phyloP scores from a whole-genome alignment of 2,888 invertebrate species.

The Orthosia gracilis region DNA sequence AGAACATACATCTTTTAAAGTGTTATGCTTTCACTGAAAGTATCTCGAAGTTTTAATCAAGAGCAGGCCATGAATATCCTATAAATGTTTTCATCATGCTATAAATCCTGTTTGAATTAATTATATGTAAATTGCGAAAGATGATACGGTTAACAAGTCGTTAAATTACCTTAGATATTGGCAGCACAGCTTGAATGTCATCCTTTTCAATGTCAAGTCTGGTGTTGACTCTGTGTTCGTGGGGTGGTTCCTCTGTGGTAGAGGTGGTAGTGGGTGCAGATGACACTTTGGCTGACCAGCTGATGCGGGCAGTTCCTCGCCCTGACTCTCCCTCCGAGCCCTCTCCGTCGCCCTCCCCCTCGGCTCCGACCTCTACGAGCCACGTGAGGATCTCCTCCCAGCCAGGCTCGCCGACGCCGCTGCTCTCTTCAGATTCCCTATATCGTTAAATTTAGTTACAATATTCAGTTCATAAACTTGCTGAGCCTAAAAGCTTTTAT shows the following conservation, averaged over 20 bases:
- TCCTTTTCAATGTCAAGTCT: constrained; percentile 97
- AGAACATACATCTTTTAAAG: constrained; percentile 54
- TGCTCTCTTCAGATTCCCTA: constrained; percentile 83
- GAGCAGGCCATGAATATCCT: constrained; percentile 47
- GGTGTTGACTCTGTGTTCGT: constrained; percentile 93
- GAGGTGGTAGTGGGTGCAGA: constrained; percentile 77
- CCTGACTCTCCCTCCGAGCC: constrained; percentile 91
- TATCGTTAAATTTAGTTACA: constrained; percentile 47
- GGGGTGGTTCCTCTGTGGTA: constrained; percentile 86
- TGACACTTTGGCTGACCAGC: constrained; percentile 94
- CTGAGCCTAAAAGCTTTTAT: constrained; percentile 67
- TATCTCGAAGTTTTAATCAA: constrained; percentile 60
- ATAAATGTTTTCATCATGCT: constrained; percentile 57
- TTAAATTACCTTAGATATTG: constrained; percentile 96
- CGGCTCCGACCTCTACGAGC: constrained; percentile 97
- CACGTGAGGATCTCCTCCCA: constrained; percentile 97
- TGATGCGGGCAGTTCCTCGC: constrained; percentile 96
- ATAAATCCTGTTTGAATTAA: constrained; percentile 51
- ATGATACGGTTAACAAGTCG: constrained; percentile 23
- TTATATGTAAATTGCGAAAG: constrained; percentile 42
- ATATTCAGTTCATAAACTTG: constrained; percentile 64
- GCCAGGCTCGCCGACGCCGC: constrained; percentile 85
- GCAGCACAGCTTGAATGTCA: constrained; percentile 97
- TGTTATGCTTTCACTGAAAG: constrained; percentile 49
- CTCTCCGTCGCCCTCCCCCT: constrained; percentile 91